Evolutionary conservation across 2,888 invertebrate genomes (phyloP).

Genomic region (Amorpha juglandis): DNA sequence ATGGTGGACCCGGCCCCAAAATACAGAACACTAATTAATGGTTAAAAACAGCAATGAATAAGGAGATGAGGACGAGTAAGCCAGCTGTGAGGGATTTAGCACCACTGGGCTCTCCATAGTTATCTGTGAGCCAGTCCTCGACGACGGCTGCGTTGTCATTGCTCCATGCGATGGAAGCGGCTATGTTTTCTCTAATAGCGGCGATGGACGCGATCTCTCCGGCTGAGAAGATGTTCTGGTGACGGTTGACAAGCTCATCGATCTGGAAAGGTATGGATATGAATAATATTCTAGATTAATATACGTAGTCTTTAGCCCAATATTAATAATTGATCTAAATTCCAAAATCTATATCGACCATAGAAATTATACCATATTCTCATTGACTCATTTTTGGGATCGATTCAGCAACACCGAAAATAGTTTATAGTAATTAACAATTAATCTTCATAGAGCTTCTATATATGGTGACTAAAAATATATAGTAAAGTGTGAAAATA

Average conservation of each 20-base stretch:
- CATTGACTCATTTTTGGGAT: too few relatives aligned
- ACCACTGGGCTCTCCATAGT: conserved; percentile 49
- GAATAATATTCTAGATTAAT: too few relatives aligned
- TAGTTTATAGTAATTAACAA: too few relatives aligned
- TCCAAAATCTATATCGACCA: too few relatives aligned
- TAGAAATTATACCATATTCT: too few relatives aligned
- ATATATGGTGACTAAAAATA: too few relatives aligned
- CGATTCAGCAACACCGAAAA: too few relatives aligned
- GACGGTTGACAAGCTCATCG: conserved; percentile 49
- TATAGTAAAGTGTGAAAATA: too few relatives aligned
- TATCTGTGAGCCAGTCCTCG: conserved; percentile 58
- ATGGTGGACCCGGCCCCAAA: too few relatives aligned
- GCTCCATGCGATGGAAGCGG: conserved; percentile 69
- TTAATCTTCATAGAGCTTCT: too few relatives aligned
- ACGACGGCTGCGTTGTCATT: conserved; percentile 53
- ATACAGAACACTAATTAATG: too few relatives aligned
- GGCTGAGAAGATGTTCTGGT: conserved; percentile 62
- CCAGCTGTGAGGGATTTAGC: conserved; percentile 56
- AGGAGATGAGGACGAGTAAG: conserved; percentile 55
- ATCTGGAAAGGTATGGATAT: conserved; percentile 48
- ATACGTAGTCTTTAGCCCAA: too few relatives aligned
- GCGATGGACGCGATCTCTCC: conserved; percentile 64
- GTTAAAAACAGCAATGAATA: conserved; percentile 52
- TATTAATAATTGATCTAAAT: neutral
- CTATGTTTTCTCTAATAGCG: conserved; percentile 69